Evolutionary conservation across 2,888 invertebrate species (phyloP), one percentile per base, ranked within the genome.

Genomic region (Brachypalpus laphriformis): DNA sequence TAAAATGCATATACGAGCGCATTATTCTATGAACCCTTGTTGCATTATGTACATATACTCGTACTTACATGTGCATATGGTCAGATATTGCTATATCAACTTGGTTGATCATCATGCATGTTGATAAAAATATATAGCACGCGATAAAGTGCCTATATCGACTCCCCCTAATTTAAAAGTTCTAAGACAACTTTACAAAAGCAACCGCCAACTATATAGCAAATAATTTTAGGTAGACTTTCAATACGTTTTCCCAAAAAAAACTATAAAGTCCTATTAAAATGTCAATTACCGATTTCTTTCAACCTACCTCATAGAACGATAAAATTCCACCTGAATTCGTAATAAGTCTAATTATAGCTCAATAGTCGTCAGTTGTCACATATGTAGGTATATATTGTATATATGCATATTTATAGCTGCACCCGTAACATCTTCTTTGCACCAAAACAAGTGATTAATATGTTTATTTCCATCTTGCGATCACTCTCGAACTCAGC

Each of bases 371-470:
- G 40, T 61, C 51, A 42, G 28, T 40, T 42, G 51, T 18, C 34
- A 54, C 42, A 56, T 22, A 3, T 8, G 16, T 16, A 28, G 22
- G 49, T 37, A 7, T 20, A 8, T 20, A 40, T 16, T 56, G 22
- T 22, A 25, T 45, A 11, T 28, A 42, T 28, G 14, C 6, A 42
- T 74, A 74, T 54, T 49, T 49, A 31, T 70, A 45, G 16, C 28
- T 56, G 28, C 28, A 18, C 16, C 9, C 14, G 8, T 25, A 37
- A 34, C 28, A 70, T 18, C 25, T 8, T 51, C 25, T 25, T 16
- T 65, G 51, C 40, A 80, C 68, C 34, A 49, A 42, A 74, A 74
- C 56, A 68, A 77, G 77, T 78, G 82, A 82, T 66, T 78, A 78
- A 82, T 70, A 28, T 25, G 49, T 68, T 66, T 76, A 76, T 76